These are phyloP conservation scores for Pantelozetes paolii DNA, from an alignment of 2,888 invertebrate genomes.

Conservation along the genomic window DNA sequence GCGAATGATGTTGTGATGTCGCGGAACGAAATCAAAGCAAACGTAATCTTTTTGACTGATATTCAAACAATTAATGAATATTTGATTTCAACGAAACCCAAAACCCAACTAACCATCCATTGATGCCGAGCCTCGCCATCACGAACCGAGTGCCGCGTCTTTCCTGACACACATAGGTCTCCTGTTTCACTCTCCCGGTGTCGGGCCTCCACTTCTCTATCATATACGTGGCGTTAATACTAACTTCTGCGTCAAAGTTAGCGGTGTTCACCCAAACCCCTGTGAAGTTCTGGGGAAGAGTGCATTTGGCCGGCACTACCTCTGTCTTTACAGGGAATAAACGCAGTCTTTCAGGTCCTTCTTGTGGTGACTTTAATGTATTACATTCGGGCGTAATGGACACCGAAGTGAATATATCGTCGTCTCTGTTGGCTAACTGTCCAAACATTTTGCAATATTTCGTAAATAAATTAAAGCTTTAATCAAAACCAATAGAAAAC, in stretches of 20 bases:
- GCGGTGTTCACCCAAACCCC: slow-evolving; percentile 97
- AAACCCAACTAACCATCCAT: slow-evolving; percentile 67
- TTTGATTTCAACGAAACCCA: neutral
- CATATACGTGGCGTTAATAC: slow-evolving; percentile 92
- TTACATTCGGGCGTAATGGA: slow-evolving; percentile 92
- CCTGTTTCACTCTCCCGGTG: slow-evolving; percentile 71
- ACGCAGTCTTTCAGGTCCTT: slow-evolving; percentile 81
- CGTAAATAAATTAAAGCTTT: neutral
- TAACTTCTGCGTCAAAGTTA: slow-evolving; percentile 88
- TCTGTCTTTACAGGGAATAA: slow-evolving; percentile 68
- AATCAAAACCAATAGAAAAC: slow-evolving; percentile 45
- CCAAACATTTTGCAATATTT: neutral
- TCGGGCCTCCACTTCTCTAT: slow-evolving; percentile 93
- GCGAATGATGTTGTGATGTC: slow-evolving; percentile 90
- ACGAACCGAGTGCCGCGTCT: slow-evolving; percentile 76
- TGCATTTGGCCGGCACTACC: slow-evolving; percentile 82
- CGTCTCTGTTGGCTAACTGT: slow-evolving; percentile 79
- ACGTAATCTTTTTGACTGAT: slow-evolving; percentile 90
- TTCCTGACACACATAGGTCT: slow-evolving; percentile 89
- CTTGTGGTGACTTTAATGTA: slow-evolving; percentile 83
- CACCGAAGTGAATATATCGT: slow-evolving; percentile 83
- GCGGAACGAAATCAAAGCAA: slow-evolving; percentile 91
- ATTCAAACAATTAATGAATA: neutral
- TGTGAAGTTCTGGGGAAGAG: slow-evolving; percentile 85
- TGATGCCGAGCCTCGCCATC: slow-evolving; percentile 93